These are phyloP conservation scores for Melanostoma mellinum DNA, from an alignment of 2,888 invertebrate genomes.

Conservation along the genomic window DNA sequence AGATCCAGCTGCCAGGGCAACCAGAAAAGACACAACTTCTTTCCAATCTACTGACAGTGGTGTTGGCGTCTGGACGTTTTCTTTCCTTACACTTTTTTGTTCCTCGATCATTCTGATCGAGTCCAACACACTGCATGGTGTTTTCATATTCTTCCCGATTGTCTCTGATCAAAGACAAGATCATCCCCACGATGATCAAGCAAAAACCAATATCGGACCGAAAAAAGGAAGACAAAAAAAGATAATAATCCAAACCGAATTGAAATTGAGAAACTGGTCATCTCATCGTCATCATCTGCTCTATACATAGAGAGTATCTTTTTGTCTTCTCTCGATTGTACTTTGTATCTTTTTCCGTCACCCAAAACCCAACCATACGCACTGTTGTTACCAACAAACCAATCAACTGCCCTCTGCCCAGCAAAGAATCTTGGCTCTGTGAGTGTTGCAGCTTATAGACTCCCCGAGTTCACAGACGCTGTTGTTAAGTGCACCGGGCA, in stretches of 20 bases:
- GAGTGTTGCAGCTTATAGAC: conserved; percentile 3
- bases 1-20: conserved; percentile 50
- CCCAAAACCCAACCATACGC: conserved; percentile 37
- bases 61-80: conserved; percentile 68
- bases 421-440: not conserved
- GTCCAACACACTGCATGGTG: conserved; percentile 38
- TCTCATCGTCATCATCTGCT: conserved; percentile 28
- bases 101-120: conserved; percentile 57
- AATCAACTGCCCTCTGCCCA: not conserved
- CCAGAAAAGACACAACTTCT: conserved; percentile 22
- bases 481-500: conserved; percentile 49
- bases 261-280: conserved; percentile 66
- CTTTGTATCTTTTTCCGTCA: conserved; percentile 50
- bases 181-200: conserved; percentile 72
- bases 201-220: conserved; percentile 74
- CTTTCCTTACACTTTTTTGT: conserved; percentile 23
- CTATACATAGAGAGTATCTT: conserved; percentile 38
- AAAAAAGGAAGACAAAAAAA: conserved; percentile 21
- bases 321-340: conserved; percentile 48
- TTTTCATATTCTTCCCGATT: conserved; percentile 23
- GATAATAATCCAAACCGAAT: conserved; percentile 33
- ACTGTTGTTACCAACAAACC: conserved; percentile 22
- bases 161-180: conserved; percentile 52
- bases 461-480: conserved; percentile 29
- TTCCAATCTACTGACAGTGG: conserved; percentile 45